Evolutionary conservation across 2,888 invertebrate genomes (phyloP).

Genomic region (Tolmerus cingulatus): DNA sequence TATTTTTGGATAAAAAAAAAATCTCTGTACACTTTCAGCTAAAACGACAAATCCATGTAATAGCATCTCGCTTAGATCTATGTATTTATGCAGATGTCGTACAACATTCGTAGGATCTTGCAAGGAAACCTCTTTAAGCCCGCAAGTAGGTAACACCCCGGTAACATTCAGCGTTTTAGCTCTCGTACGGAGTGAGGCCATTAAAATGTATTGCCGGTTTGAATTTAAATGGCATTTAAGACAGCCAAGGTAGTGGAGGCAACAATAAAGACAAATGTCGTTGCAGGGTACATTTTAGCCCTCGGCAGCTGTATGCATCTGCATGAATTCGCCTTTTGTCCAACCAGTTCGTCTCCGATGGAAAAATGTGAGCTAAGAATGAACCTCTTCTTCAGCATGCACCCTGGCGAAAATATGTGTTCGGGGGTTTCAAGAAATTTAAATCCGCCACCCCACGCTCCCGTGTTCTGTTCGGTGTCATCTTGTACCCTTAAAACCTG

Average conservation of each 20-base stretch:
- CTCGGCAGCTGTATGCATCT: slow-evolving; percentile 1
- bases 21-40: background rate
- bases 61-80: background rate
- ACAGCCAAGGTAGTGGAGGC: background rate
- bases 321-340: slow-evolving; percentile 24
- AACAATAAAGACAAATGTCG: slow-evolving; percentile 21
- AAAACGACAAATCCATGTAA: background rate
- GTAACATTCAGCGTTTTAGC: background rate
- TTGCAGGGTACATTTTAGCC: slow-evolving; percentile 11
- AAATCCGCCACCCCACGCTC: background rate
- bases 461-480: background rate
- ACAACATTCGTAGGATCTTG: background rate
- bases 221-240: slow-evolving; percentile 24
- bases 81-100: background rate
- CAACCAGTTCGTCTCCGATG: slow-evolving; percentile 20
- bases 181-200: background rate
- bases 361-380: slow-evolving; percentile 25
- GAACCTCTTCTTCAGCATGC: background rate
- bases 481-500: slow-evolving; percentile 11
- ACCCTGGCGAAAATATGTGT: slow-evolving; percentile 3
- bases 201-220: slow-evolving; percentile 20
- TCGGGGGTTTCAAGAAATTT: slow-evolving; percentile 23
- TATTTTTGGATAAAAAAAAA: background rate
- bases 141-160: background rate
- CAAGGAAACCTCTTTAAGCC: background rate